phyloP scores from a whole-genome alignment of 2,113 vertebrate genomes.

The Neoarius graeffei region DNA sequence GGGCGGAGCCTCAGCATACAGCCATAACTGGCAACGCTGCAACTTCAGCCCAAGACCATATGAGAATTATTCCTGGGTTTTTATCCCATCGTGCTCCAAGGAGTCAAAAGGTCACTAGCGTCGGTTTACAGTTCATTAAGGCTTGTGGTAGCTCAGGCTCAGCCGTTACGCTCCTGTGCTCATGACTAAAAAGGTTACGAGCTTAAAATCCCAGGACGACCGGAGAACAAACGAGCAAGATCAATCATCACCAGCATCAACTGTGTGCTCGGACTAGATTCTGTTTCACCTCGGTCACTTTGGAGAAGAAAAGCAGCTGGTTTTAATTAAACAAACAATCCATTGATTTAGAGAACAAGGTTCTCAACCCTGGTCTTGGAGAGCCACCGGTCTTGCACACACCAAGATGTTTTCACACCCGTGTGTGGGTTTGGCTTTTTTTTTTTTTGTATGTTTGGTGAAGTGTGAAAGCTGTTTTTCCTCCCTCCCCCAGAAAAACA shows the following conservation, averaged over 20 bases:
- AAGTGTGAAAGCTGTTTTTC: neutral
- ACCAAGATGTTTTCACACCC: neutral
- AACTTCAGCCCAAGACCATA: constrained; percentile 63
- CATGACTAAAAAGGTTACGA: neutral
- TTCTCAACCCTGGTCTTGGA: neutral
- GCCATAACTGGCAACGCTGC: constrained; percentile 48
- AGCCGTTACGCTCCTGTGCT: neutral
- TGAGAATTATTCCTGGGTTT: neutral
- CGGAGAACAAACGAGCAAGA: neutral
- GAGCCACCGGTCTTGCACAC: neutral
- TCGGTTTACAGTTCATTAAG: neutral
- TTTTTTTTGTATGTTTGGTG: neutral
- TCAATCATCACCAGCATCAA: neutral
- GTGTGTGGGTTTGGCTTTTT: neutral
- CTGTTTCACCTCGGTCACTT: neutral
- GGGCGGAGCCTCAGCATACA: constrained; percentile 60
- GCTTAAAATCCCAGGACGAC: neutral
- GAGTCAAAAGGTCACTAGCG: neutral
- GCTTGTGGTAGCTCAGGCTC: neutral
- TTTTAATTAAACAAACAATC: neutral
- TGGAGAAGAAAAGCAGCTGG: neutral
- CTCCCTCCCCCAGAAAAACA: neutral
- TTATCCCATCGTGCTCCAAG: neutral
- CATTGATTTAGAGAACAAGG: neutral
- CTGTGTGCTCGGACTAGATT: neutral